phyloP scores from a whole-genome alignment of 2,888 invertebrate genomes.

The Matsumyia berberina region DNA sequence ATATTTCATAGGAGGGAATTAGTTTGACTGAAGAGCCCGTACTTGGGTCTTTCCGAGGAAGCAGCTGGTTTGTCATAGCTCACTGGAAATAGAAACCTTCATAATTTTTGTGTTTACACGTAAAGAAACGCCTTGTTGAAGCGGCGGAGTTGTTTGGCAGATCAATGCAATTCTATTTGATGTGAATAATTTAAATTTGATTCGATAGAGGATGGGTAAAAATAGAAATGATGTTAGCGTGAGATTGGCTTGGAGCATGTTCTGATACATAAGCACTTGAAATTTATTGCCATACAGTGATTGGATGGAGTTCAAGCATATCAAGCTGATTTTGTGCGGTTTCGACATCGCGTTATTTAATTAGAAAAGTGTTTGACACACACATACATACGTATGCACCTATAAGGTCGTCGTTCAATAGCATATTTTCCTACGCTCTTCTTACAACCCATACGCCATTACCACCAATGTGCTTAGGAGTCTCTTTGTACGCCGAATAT shows the following conservation, averaged over 20 bases:
- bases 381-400: too few species aligned
- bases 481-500: too few species aligned
- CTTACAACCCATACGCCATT: too few species aligned
- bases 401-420: too few species aligned
- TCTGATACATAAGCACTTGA: constrained; percentile 7
- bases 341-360: too few species aligned
- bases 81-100: constrained; percentile 54
- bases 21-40: constrained; percentile 35
- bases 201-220: constrained; percentile 10
- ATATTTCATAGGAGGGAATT: constrained; percentile 41
- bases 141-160: constrained; percentile 6
- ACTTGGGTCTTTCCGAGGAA: constrained; percentile 30
- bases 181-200: constrained; percentile 44
- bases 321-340: too few species aligned
- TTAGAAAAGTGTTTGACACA: too few species aligned
- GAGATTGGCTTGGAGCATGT: not conserved
- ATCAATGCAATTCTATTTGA: constrained; percentile 42
- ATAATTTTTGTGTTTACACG: constrained; percentile 21
- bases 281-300: constrained; percentile 1
- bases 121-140: not conserved
- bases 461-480: too few species aligned
- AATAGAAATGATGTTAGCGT: constrained; percentile 41
- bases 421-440: too few species aligned
- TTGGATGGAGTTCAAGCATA: not conserved
- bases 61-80: constrained; percentile 34